Conservation (phyloP, 92 coral and sea anemone species). For the Ricordea florida region DNA sequence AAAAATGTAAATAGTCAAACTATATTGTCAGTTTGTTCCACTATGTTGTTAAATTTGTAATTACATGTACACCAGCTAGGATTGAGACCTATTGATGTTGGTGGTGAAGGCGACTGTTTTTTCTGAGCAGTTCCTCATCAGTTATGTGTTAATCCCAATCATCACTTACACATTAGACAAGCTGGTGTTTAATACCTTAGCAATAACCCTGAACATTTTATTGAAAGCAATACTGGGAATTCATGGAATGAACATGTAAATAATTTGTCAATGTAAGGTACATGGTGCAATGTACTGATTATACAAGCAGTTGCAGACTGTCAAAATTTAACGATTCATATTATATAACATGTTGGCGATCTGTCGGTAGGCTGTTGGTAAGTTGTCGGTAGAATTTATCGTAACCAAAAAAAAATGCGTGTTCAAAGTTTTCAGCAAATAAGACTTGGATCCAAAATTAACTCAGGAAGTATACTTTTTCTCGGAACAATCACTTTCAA, state of each 20-base stretch:
- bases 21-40: background rate
- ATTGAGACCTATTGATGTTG: slow-evolving; percentile 20
- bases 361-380: no score
- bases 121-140: slow-evolving; percentile 43
- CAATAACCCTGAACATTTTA: slow-evolving; percentile 36
- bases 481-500: no score
- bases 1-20: background rate
- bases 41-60: slow-evolving; percentile 23
- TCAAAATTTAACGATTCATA: background rate
- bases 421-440: no score
- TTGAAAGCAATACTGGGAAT: slow-evolving; percentile 43
- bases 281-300: slow-evolving; percentile 65
- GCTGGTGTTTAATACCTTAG: slow-evolving; percentile 50
- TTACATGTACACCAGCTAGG: slow-evolving; percentile 41
- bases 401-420: no score
- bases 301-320: slow-evolving; percentile 65
- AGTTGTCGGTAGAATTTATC: no score
- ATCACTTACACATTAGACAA: slow-evolving; percentile 40
- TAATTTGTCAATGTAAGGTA: slow-evolving; percentile 61
- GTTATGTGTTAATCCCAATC: slow-evolving; percentile 19
- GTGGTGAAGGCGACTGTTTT: slow-evolving; percentile 45
- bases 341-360: no score
- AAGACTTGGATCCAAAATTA: no score
- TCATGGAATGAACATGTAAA: slow-evolving; percentile 46
- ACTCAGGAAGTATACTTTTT: no score